Evolutionary conservation across 2,797 vertebrate genomes (phyloP).

Genomic region (Muscicapa striata): DNA sequence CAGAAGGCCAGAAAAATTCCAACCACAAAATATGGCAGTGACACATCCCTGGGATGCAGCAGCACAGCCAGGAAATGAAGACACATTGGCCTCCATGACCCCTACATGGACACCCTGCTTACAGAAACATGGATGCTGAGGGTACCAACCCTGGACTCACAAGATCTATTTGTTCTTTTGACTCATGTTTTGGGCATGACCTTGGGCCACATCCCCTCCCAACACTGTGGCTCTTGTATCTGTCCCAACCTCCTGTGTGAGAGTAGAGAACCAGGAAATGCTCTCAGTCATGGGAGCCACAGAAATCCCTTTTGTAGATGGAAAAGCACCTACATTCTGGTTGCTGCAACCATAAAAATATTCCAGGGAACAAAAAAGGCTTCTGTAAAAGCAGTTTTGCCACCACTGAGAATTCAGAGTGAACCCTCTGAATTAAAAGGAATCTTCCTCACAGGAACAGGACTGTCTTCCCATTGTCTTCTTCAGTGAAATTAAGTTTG

Average conservation of each 20-base stretch:
- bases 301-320: not conserved
- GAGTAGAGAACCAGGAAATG: not conserved
- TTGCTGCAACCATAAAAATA: not conserved
- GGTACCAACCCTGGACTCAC: not conserved
- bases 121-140: not conserved
- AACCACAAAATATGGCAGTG: not conserved
- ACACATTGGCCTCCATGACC: not conserved
- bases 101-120: not conserved
- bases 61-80: not conserved
- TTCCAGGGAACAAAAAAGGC: not conserved
- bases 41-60: not conserved
- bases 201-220: not conserved
- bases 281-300: not conserved
- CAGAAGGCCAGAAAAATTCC: not conserved
- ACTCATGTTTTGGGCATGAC: not conserved
- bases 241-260: fast-evolving
- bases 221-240: fast-evolving
- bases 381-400: not conserved
- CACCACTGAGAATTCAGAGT: not conserved
- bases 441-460: not conserved
- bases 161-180: not conserved
- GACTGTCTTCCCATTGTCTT: not conserved
- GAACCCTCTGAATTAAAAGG: not conserved
- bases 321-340: not conserved
- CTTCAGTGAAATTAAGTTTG: not conserved